Evolutionary conservation across 2,888 invertebrate genomes (phyloP).

Genomic region (Stenotaenia linearis): DNA sequence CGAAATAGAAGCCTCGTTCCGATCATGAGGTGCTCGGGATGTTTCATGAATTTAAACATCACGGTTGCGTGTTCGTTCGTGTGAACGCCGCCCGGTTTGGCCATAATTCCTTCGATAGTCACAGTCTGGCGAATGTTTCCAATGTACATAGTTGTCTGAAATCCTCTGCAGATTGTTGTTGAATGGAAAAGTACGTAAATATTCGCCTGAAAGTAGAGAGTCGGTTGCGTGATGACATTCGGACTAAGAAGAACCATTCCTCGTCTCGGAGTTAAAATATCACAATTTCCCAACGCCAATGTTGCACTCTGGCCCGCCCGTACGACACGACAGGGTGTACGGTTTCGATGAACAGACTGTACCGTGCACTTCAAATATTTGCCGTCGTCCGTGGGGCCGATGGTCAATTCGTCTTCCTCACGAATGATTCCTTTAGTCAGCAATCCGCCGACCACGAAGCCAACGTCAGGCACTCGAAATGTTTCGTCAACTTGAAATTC

Average conservation of each 20-base stretch:
- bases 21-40: constrained; percentile 79
- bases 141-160: constrained; percentile 82
- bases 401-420: constrained; percentile 60
- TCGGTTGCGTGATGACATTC: constrained; percentile 51
- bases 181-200: constrained; percentile 84
- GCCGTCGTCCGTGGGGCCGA: constrained; percentile 59
- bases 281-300: constrained; percentile 60
- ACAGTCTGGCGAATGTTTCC: constrained; percentile 94
- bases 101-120: constrained; percentile 70
- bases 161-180: constrained; percentile 73
- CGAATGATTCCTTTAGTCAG: constrained; percentile 76
- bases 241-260: constrained; percentile 76
- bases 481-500: constrained; percentile 94
- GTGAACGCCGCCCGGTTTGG: constrained; percentile 60
- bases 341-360: constrained; percentile 82
- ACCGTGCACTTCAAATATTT: constrained; percentile 68
- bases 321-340: constrained; percentile 80
- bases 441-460: constrained; percentile 78
- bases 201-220: constrained; percentile 66
- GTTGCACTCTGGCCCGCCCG: constrained; percentile 87
- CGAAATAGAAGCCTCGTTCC: constrained; percentile 75
- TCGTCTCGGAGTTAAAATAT: constrained; percentile 57
- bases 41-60: constrained; percentile 77
- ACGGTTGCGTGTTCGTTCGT: constrained; percentile 83
- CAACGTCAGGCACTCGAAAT: constrained; percentile 74